A percentile compares a stretch with the other conserved stretches of the same genome.
These are phyloP conservation scores for Phylloscopus trochiloides DNA, from an alignment of 2,113 vertebrate genomes.

Conservation along the genomic window DNA sequence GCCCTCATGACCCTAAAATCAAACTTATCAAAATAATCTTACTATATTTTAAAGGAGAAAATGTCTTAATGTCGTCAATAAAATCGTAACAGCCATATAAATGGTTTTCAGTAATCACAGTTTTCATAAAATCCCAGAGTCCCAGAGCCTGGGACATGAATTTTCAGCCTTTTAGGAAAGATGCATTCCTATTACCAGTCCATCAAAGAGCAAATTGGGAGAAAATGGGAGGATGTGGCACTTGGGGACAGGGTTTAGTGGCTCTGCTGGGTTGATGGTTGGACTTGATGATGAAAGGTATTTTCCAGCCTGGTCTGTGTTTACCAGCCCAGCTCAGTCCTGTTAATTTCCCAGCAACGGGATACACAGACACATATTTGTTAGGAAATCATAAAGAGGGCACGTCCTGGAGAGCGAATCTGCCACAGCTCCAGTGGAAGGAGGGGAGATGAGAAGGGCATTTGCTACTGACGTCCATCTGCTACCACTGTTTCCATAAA, in stretches of 20 bases:
- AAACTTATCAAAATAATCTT: neutral
- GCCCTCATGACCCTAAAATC: neutral
- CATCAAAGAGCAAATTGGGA: neutral
- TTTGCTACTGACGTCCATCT: neutral
- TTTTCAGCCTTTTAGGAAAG: neutral
- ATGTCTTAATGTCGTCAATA: neutral
- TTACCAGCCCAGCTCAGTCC: neutral
- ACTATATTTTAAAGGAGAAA: neutral
- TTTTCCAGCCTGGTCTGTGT: neutral
- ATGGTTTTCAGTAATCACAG: neutral
- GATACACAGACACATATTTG: neutral
- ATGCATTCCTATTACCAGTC: neutral
- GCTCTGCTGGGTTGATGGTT: neutral
- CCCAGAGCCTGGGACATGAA: neutral
- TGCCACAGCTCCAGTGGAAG: neutral
- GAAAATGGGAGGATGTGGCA: neutral
- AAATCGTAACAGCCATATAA: neutral
- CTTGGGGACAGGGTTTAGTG: neutral
- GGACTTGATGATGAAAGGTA: neutral
- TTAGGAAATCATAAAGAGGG: neutral
- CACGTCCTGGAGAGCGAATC: neutral
- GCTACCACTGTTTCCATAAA: conserved; percentile 13
- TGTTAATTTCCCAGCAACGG: neutral
- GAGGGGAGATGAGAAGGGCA: conserved; percentile 9
- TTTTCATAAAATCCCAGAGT: neutral